Conservation (phyloP, 1,140 invertebrate species). For the Bombus superbus region DNA sequence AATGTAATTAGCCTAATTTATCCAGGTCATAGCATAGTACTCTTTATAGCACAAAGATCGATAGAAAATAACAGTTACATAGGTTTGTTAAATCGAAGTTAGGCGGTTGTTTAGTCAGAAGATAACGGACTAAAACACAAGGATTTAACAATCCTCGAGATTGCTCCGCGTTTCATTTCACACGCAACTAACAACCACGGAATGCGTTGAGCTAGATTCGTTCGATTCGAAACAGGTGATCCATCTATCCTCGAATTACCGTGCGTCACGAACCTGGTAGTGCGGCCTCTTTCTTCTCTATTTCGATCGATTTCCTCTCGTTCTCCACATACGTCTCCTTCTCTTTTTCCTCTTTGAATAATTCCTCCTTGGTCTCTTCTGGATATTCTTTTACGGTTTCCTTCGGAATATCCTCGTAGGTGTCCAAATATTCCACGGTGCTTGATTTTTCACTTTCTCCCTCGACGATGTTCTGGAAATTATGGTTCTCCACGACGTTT, state of each 20-base stretch:
- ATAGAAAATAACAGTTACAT: not conserved
- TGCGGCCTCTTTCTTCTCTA: conserved; percentile 60
- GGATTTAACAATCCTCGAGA: not conserved
- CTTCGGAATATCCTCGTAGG: conserved; percentile 13
- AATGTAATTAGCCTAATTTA: not conserved
- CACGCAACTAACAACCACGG: not conserved
- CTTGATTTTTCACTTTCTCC: conserved; percentile 30
- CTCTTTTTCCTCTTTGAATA: not conserved
- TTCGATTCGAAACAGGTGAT: conserved; percentile 9
- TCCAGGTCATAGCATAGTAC: not conserved
- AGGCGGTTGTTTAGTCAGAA: not conserved
- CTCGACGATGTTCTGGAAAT: conserved; percentile 35
- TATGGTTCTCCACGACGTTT: conserved; percentile 29
- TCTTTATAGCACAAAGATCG: not conserved
- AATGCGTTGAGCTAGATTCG: conserved; percentile 3
- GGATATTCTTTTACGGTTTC: not conserved
- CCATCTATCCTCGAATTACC: conserved; percentile 45
- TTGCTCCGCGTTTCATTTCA: not conserved
- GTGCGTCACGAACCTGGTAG: conserved; percentile 69
- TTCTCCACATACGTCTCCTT: conserved; percentile 8
- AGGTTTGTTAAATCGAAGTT: not conserved
- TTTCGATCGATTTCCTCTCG: conserved; percentile 50
- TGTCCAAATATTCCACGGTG: conserved; percentile 31
- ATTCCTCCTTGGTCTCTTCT: conserved; percentile 7
- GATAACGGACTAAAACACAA: not conserved